A percentile compares a stretch with the other conserved stretches of the same genome.
Evolutionary conservation across 2,113 vertebrate species (phyloP).

Genomic region (Paramormyrops kingsleyae): DNA sequence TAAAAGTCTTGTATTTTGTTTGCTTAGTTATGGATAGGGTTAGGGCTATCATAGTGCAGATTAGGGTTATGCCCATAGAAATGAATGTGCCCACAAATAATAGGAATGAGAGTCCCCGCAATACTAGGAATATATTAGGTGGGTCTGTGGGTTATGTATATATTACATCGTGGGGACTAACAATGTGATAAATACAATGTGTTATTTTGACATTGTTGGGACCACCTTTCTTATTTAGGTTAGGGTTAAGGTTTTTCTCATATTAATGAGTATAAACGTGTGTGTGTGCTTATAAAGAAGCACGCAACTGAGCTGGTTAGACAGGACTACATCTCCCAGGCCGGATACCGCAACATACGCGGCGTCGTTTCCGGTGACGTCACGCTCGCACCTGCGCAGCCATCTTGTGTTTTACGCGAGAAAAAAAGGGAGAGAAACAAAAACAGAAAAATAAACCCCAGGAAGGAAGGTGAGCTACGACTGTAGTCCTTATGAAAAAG

Average conservation of each 20-base stretch:
- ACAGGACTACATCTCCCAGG: conserved; percentile 10
- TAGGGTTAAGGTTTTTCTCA: not conserved
- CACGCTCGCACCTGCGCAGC: conserved; percentile 69
- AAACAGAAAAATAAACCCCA: conserved; percentile 8
- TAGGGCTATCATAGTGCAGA: not conserved
- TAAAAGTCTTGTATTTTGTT: not conserved
- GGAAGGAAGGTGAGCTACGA: not conserved
- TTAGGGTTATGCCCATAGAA: not conserved
- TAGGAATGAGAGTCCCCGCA: not conserved
- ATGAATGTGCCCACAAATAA: not conserved
- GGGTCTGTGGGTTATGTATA: not conserved
- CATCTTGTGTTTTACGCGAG: conserved; percentile 47
- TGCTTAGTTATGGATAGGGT: not conserved
- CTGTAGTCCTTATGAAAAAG: not conserved
- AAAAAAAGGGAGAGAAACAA: conserved; percentile 18
- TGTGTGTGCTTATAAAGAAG: not conserved
- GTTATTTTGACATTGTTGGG: not conserved
- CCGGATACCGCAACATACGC: not conserved
- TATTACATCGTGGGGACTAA: not conserved
- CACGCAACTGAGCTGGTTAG: not conserved
- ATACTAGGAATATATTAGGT: not conserved
- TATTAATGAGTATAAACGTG: not conserved
- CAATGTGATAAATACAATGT: too few relatives aligned
- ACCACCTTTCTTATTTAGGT: not conserved
- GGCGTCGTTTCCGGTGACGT: conserved; percentile 52